A percentile compares a stretch with the other conserved stretches of the same genome.
Evolutionary conservation across 2,113 vertebrate species (phyloP).

Genomic region (Ophiodon elongatus): DNA sequence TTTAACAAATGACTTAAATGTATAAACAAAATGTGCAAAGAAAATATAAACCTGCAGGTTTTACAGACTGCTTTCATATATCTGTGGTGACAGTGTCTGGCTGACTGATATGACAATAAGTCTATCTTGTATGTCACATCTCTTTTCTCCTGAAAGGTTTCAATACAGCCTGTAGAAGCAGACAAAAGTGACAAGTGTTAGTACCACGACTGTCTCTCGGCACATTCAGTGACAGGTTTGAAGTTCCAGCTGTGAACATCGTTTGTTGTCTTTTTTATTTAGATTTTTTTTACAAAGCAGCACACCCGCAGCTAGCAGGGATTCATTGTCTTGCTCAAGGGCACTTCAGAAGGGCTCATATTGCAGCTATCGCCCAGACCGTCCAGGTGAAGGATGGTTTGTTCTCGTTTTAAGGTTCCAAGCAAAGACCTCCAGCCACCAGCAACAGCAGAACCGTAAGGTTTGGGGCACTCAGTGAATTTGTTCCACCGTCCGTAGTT

Average conservation of each 20-base stretch:
- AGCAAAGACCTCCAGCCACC: conserved; percentile 39
- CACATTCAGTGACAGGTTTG: conserved; percentile 46
- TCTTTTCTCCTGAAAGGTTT: neutral
- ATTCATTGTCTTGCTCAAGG: conserved; percentile 58
- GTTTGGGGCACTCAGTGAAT: conserved; percentile 15
- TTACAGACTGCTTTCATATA: neutral
- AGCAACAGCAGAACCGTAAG: conserved; percentile 57
- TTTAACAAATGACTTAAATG: conserved; percentile 1
- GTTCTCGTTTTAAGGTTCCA: conserved; percentile 58
- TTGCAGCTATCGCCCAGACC: conserved; percentile 12
- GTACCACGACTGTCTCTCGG: conserved; percentile 41
- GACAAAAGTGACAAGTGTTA: conserved; percentile 26
- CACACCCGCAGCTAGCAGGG: conserved; percentile 16
- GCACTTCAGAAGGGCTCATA: conserved; percentile 59
- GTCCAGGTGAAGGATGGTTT: conserved; percentile 34
- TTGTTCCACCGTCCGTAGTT: conserved; percentile 33
- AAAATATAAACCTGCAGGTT: neutral
- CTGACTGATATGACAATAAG: neutral
- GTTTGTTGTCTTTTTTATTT: conserved; percentile 2
- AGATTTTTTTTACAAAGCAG: conserved; percentile 10
- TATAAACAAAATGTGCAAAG: conserved; percentile 28
- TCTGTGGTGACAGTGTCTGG: neutral
- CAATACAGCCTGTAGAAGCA: neutral
- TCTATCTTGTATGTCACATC: neutral
- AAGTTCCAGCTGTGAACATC: neutral